These are phyloP conservation scores for Drosophila obscura DNA, from an alignment of 1,140 invertebrate genomes.

Conservation along the genomic window DNA sequence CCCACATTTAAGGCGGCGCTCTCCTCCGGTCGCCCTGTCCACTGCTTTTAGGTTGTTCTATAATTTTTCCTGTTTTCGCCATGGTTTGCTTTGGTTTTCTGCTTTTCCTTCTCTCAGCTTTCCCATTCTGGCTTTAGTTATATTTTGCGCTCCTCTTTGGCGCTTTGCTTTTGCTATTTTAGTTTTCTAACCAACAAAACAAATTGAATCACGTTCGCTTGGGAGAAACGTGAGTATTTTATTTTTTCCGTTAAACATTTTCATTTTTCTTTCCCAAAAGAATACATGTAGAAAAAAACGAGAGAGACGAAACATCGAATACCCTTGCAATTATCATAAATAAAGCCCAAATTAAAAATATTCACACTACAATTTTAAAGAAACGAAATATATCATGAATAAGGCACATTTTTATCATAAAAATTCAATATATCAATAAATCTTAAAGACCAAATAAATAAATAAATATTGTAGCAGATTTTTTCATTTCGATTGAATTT, in stretches of 20 bases:
- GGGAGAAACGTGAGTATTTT: slow-evolving; percentile 79
- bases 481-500: too few relatives aligned
- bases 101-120: slow-evolving; percentile 31
- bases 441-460: too few relatives aligned
- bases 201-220: slow-evolving; percentile 80
- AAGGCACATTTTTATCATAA: too few relatives aligned
- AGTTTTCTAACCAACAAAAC: slow-evolving; percentile 82
- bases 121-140: slow-evolving; percentile 52
- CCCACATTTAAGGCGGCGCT: slow-evolving; percentile 53
- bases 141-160: slow-evolving; percentile 41
- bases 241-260: slow-evolving; percentile 82
- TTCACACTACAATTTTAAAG: too few relatives aligned
- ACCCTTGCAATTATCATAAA: slow-evolving; percentile 2
- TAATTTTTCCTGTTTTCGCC: slow-evolving; percentile 55
- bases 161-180: slow-evolving; percentile 68
- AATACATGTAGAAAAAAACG: slow-evolving; percentile 24
- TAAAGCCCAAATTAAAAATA: too few relatives aligned
- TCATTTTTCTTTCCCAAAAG: slow-evolving; percentile 71
- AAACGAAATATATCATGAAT: too few relatives aligned
- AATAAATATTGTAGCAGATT: too few relatives aligned
- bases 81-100: slow-evolving; percentile 34
- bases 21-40: slow-evolving; percentile 31
- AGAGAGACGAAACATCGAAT: slow-evolving; percentile 20
- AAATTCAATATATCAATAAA: too few relatives aligned
- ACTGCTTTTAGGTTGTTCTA: slow-evolving; percentile 41